phyloP scores from a whole-genome alignment of 2,113 vertebrate genomes.

The Campylorhamphus procurvoides region DNA sequence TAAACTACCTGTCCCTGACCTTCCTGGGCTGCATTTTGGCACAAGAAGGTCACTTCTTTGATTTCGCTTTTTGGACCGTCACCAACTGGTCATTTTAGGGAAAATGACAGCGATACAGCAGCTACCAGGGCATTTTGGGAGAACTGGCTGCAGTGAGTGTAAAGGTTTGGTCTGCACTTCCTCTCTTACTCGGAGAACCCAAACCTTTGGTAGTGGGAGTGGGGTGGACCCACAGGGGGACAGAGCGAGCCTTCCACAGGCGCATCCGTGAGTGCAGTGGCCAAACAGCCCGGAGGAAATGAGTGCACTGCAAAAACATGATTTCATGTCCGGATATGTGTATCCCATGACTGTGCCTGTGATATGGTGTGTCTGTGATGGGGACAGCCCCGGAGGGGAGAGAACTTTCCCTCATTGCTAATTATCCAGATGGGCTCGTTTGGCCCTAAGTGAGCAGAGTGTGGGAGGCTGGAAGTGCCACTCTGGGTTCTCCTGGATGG shows the following conservation, averaged over 20 bases:
- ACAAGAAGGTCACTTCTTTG: neutral
- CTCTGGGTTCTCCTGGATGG: neutral
- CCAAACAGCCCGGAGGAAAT: neutral
- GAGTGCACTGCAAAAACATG: neutral
- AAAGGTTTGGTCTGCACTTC: neutral
- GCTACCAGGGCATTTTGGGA: neutral
- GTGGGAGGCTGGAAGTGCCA: neutral
- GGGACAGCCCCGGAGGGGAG: neutral
- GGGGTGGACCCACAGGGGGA: neutral
- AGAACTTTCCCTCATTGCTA: neutral
- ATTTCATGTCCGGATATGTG: conserved; percentile 19
- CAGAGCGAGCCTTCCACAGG: neutral
- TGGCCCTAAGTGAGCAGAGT: fast-evolving
- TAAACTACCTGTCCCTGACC: neutral
- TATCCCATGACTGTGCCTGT: neutral
- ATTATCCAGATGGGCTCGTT: neutral
- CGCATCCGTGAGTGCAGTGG: fast-evolving
- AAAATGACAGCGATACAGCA: neutral
- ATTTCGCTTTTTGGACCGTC: neutral
- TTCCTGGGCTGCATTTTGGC: neutral
- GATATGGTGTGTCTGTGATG: neutral
- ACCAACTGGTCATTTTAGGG: neutral
- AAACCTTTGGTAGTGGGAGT: neutral
- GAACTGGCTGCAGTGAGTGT: neutral
- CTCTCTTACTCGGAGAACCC: neutral